Conservation (phyloP, 2,888 invertebrate genomes). For the Hypomecis atomaria region DNA sequence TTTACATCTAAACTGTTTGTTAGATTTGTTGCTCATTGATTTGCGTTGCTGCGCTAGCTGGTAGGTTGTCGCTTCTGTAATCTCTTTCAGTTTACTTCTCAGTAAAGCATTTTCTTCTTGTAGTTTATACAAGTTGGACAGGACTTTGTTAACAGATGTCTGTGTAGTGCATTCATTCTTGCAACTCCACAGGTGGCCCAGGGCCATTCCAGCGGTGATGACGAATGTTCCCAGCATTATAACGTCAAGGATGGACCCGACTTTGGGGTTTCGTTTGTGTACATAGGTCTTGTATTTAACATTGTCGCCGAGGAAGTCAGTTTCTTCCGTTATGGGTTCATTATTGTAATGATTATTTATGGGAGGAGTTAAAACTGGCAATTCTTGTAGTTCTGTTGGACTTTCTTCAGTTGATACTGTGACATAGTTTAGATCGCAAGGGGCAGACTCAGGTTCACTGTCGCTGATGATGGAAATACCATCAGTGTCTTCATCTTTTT, state of each 20-base stretch:
- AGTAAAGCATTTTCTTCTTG: conserved; percentile 80
- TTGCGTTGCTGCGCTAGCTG: conserved; percentile 58
- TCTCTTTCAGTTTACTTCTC: conserved; percentile 71
- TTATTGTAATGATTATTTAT: conserved; percentile 38
- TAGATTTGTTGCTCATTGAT: conserved; percentile 50
- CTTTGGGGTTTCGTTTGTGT: conserved; percentile 76
- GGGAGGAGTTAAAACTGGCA: conserved; percentile 17
- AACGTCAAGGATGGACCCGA: conserved; percentile 77
- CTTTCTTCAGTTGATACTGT: conserved; percentile 51
- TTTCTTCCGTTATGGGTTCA: conserved; percentile 57
- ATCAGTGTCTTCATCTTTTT: conserved; percentile 81
- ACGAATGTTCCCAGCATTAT: conserved; percentile 76
- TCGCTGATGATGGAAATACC: conserved; percentile 82
- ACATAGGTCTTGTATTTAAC: conserved; percentile 78
- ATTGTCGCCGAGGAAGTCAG: conserved; percentile 66
- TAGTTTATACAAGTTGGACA: conserved; percentile 78
- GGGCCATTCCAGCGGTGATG: conserved; percentile 78
- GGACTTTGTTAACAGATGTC: conserved; percentile 74
- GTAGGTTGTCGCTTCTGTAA: conserved; percentile 59
- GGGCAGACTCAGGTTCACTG: conserved; percentile 71
- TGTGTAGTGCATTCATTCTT: conserved; percentile 72
- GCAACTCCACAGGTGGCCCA: conserved; percentile 82
- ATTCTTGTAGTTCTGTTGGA: conserved; percentile 49
- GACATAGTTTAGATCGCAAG: conserved; percentile 59
- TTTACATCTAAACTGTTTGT: conserved; percentile 69